Evolutionary conservation across 2,888 invertebrate genomes (phyloP), one percentile per base, ranked within the genome.

Genomic region (Cosmopolites sordidus): DNA sequence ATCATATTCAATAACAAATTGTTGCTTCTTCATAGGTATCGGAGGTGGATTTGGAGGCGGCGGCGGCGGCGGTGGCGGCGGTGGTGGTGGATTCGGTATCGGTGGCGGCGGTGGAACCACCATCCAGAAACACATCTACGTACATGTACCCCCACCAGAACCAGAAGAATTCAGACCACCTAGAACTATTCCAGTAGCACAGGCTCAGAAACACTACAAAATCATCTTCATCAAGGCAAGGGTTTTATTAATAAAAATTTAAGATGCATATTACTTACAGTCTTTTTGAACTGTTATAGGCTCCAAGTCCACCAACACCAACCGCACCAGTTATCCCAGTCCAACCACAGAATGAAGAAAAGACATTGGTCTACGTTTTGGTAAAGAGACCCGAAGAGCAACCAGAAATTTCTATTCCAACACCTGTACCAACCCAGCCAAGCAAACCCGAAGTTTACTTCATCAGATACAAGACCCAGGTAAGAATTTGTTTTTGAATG

Each of bases 391-490:
- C 92, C 67, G 91, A 92, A 71, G 89, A 90, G 61, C 87, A 87
- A 59, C 89, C 87, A 62, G 89, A 91, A 69, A 86, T 91, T 73
- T 78, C 79, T 65, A 84, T 91, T 65, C 91, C 90, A 48, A 83
- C 87, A 9, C 79, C 86, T 9, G 83, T 83, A 11, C 90, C 91
- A 48, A 91, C 90, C 48, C 88, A 88, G 69, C 91, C 91, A 59
- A 86, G 88, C 75, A 92, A 92, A 79, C 91, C 91, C 58, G 92
- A 92, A 78, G 91, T 91, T 56, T 92, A 91, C 84, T 92, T 92
- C 82, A 92, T 88, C 82, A 83, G 87, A 69, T 88, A 88, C 82
- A 87, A 86, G 78, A 87, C 87, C 55, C 86, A 86, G 78, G 81
- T 78, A 72, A 76, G 78, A 59, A 9, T 45, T 27, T n/a, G n/a